phyloP scores from a whole-genome alignment of 2,113 vertebrate genomes.

The Ceyx cyanopectus region DNA sequence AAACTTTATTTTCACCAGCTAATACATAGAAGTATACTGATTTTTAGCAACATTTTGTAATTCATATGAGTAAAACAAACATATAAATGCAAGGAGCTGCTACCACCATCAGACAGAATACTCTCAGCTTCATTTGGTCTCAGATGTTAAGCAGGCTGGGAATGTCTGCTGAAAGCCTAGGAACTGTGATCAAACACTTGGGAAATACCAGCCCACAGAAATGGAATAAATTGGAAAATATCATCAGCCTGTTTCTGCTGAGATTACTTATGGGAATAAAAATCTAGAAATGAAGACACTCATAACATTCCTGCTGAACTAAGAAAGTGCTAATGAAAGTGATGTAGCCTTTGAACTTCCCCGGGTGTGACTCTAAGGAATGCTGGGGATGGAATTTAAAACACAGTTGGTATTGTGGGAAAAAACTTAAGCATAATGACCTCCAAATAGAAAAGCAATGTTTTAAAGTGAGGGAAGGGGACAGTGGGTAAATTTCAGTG shows the following conservation, averaged over 20 bases:
- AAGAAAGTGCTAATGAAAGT: neutral
- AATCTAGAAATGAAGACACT: neutral
- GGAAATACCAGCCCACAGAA: neutral
- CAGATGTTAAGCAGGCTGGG: neutral
- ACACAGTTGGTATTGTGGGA: neutral
- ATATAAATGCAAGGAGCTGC: neutral
- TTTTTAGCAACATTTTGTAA: neutral
- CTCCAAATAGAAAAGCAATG: neutral
- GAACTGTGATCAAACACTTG: neutral
- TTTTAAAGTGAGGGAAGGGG: neutral
- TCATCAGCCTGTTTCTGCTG: neutral
- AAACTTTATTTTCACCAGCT: neutral
- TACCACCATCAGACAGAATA: neutral
- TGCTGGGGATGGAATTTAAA: conserved; percentile 11
- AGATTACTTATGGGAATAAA: neutral
- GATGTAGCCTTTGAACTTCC: neutral
- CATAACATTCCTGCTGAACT: neutral
- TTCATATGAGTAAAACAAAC: neutral
- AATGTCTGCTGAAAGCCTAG: neutral
- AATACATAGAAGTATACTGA: neutral
- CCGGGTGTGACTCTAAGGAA: neutral
- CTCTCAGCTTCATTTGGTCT: neutral
- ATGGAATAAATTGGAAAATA: neutral
- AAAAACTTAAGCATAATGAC: conserved; percentile 13
- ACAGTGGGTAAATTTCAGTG: neutral